Evolutionary conservation across 2,113 vertebrate species (phyloP).

Genomic region (Sebastes schlegelii): DNA sequence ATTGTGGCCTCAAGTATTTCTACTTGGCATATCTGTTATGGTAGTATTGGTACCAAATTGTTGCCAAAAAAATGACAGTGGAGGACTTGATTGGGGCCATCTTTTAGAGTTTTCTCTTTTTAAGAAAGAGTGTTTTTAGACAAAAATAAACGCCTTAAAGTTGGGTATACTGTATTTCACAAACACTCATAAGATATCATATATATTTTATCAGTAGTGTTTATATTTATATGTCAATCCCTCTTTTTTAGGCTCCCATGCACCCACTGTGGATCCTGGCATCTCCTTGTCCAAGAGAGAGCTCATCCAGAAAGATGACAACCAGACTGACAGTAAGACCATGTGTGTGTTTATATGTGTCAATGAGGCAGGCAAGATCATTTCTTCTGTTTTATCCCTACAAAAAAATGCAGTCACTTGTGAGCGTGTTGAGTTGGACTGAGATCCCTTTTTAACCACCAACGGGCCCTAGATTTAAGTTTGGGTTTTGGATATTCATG

Average conservation of each 20-base stretch:
- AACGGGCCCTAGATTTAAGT: neutral
- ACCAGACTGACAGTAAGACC: constrained; percentile 54
- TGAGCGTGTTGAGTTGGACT: neutral
- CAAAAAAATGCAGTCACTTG: neutral
- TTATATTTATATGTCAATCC: neutral
- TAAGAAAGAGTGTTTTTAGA: neutral
- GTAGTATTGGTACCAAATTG: too few relatives aligned
- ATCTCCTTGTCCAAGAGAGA: constrained; percentile 68
- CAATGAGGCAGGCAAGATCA: neutral
- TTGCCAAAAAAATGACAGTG: too few relatives aligned
- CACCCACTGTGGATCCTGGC: constrained; percentile 30
- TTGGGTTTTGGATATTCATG: neutral
- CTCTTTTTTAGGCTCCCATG: constrained; percentile 39
- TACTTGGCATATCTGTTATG: too few relatives aligned
- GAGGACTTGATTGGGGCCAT: too few relatives aligned
- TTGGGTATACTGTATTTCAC: neutral
- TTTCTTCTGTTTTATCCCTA: neutral
- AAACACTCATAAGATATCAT: neutral
- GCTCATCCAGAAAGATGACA: constrained; percentile 64
- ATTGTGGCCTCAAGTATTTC: too few relatives aligned
- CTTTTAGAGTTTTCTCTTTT: too few relatives aligned
- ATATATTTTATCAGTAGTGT: neutral
- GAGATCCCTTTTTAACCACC: too few relatives aligned
- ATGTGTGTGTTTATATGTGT: neutral
- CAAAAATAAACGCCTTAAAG: neutral